Percentiles rank a stretch among this genome's conserved stretches.
These are phyloP conservation scores for Otus sunia DNA, from an alignment of 2,113 vertebrate species.

Conservation along the genomic window DNA sequence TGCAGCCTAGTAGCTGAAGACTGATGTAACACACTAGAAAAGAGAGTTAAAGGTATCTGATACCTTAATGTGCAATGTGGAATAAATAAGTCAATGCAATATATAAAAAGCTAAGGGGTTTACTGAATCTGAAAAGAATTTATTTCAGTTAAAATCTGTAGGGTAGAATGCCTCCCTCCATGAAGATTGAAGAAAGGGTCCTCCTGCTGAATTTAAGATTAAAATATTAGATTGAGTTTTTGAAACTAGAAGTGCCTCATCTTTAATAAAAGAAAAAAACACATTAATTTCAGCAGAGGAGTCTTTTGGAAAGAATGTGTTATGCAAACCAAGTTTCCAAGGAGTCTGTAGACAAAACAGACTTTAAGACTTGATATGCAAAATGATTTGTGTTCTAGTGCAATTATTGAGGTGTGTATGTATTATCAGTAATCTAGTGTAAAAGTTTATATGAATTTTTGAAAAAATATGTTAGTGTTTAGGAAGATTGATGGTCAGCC, in stretches of 20 bases:
- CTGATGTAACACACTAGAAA: background rate
- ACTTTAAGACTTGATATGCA: background rate
- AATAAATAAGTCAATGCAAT: background rate
- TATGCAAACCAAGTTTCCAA: slow-evolving; percentile 30
- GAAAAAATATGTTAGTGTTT: background rate
- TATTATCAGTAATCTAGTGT: background rate
- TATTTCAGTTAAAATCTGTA: background rate
- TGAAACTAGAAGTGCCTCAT: background rate
- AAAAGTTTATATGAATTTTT: background rate
- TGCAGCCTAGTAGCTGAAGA: background rate
- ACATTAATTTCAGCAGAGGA: background rate
- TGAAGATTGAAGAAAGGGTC: background rate
- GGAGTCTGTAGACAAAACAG: slow-evolving; percentile 33
- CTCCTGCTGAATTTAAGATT: background rate
- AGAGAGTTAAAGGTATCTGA: background rate
- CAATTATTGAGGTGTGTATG: background rate
- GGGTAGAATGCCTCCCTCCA: background rate
- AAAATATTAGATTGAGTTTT: background rate
- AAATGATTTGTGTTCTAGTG: background rate
- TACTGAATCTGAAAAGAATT: background rate
- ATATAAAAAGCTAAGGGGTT: background rate
- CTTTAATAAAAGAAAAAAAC: background rate
- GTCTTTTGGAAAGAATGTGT: slow-evolving; percentile 2
- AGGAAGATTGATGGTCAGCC: background rate
- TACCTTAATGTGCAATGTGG: background rate